Conservation (phyloP, 1,140 invertebrate species). For the Mercenaria mercenaria region DNA sequence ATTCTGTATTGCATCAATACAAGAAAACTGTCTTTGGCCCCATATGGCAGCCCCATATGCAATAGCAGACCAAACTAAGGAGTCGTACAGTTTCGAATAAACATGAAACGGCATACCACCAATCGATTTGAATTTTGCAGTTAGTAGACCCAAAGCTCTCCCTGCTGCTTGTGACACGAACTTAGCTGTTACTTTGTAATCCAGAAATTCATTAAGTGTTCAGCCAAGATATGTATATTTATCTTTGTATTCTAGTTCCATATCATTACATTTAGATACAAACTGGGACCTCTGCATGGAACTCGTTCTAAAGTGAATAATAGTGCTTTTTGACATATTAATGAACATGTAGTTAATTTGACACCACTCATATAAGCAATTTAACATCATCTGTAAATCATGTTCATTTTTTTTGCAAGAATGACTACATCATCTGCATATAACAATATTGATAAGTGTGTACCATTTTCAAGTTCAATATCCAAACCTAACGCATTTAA, state of each 20-base stretch:
- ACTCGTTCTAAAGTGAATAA: slow-evolving; percentile 58
- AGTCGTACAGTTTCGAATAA: slow-evolving; percentile 33
- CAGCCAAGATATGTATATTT: slow-evolving; percentile 19
- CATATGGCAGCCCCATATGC: slow-evolving; percentile 45
- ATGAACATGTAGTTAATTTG: slow-evolving; percentile 35
- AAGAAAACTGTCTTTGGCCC: slow-evolving; percentile 25
- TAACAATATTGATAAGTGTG: slow-evolving; percentile 43
- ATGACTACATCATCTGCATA: slow-evolving; percentile 57
- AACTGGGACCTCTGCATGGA: background rate
- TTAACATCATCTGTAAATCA: slow-evolving; percentile 49
- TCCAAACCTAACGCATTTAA: slow-evolving; percentile 46
- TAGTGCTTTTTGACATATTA: slow-evolving; percentile 48
- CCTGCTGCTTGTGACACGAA: too few species aligned
- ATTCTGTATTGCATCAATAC: slow-evolving; percentile 58
- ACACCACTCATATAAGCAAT: too few species aligned
- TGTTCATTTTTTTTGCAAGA: slow-evolving; percentile 39
- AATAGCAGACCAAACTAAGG: slow-evolving; percentile 13
- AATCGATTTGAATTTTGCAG: slow-evolving; percentile 23
- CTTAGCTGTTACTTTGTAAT: slow-evolving; percentile 58
- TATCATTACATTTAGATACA: slow-evolving; percentile 27
- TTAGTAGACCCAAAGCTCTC: too few species aligned
- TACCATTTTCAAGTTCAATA: slow-evolving; percentile 52
- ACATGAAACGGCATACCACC: slow-evolving; percentile 11
- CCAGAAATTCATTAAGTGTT: too few species aligned
- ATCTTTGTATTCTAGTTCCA: background rate